Evolutionary conservation across 2,113 vertebrate genomes (phyloP).

Genomic region (Chloropsis cyanopogon): DNA sequence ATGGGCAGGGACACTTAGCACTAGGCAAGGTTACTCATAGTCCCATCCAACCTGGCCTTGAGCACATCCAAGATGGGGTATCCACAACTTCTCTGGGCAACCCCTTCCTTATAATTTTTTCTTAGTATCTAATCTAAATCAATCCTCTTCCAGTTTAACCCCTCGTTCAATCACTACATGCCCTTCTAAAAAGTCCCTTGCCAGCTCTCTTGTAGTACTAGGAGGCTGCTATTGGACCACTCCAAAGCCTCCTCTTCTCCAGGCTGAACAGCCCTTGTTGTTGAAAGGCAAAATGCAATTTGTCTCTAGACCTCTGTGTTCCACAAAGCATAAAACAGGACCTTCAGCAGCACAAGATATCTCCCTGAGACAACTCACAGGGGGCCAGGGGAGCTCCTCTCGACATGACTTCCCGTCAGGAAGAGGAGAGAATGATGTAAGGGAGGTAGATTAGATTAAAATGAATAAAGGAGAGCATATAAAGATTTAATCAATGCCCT

Average conservation of each 20-base stretch:
- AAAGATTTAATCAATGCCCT: background rate
- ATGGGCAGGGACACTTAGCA: background rate
- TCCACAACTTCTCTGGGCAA: background rate
- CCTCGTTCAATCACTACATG: background rate
- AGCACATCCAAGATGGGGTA: background rate
- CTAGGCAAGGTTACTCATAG: background rate
- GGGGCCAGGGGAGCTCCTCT: background rate
- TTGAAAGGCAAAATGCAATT: background rate
- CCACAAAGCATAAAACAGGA: background rate
- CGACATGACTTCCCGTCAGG: background rate
- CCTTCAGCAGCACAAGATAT: background rate
- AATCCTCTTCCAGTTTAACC: background rate
- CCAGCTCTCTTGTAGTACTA: background rate
- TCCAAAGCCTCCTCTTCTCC: background rate
- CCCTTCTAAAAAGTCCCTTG: background rate
- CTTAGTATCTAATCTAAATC: background rate
- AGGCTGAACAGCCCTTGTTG: background rate
- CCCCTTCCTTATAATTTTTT: background rate
- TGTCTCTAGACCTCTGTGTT: background rate
- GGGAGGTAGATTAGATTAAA: conserved; percentile 50
- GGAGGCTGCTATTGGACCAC: background rate
- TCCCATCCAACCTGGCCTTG: background rate
- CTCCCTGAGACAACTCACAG: background rate
- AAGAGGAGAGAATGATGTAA: conserved; percentile 38
- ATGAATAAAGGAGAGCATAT: background rate